These are phyloP conservation scores for Plutomurus gul DNA, from an alignment of 1,140 invertebrate genomes.

Conservation along the genomic window DNA sequence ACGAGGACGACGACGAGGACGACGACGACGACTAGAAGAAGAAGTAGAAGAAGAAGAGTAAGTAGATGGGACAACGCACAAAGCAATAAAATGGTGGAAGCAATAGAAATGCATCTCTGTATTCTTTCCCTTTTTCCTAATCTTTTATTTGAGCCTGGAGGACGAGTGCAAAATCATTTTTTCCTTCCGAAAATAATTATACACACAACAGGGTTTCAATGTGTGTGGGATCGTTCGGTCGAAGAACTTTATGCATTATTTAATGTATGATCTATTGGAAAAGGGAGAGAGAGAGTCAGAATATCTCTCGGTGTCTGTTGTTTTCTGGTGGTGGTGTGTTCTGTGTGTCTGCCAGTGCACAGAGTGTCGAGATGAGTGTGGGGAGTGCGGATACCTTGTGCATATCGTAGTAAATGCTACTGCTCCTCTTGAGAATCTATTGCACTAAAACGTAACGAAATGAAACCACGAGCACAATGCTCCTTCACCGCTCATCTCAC, in stretches of 20 bases:
- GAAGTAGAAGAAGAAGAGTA: neutral
- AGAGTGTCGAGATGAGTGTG: too few species aligned
- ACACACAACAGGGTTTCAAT: constrained; percentile 48
- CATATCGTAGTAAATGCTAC: too few species aligned
- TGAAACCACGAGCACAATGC: neutral
- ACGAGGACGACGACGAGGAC: neutral
- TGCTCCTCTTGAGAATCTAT: too few species aligned
- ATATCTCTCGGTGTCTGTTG: neutral
- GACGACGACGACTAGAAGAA: neutral
- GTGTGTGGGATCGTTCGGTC: constrained; percentile 1
- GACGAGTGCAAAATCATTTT: constrained; percentile 42
- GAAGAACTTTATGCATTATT: constrained; percentile 51
- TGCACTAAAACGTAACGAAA: neutral
- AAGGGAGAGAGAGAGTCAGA: constrained; percentile 39
- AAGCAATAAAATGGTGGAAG: constrained; percentile 2
- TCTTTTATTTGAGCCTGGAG: constrained; percentile 41
- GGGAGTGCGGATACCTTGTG: neutral
- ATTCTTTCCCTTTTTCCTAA: constrained; percentile 35
- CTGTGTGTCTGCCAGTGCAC: too few species aligned
- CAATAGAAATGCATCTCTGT: constrained; percentile 10
- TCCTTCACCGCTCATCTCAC: neutral
- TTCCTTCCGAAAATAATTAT: constrained; percentile 51
- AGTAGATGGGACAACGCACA: neutral
- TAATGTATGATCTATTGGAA: constrained; percentile 52
- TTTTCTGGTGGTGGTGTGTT: neutral